A percentile compares a stretch with the other conserved stretches of the same genome.
These are phyloP conservation scores for Leptinotarsa rubiginosa DNA, from an alignment of 2,888 invertebrate genomes.

Conservation along the genomic window DNA sequence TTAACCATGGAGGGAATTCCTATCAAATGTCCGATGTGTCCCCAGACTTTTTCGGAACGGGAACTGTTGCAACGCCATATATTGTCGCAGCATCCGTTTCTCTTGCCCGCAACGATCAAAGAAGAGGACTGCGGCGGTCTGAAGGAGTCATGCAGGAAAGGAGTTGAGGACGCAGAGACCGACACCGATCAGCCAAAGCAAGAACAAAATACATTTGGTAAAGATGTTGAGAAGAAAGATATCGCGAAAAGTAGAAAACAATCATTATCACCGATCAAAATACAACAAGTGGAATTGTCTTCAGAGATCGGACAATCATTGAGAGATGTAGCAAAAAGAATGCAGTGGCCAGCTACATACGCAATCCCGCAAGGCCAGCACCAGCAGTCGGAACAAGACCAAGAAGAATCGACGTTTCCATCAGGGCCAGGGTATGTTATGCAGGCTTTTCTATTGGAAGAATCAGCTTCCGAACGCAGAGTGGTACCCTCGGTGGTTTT, in stretches of 20 bases:
- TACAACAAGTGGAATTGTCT: constrained; percentile 56
- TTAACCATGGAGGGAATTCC: constrained; percentile 58
- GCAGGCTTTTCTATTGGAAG: constrained; percentile 92
- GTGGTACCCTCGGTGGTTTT: constrained; percentile 94
- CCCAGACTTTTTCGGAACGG: constrained; percentile 70
- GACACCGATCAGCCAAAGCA: constrained; percentile 25
- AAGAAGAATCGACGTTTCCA: constrained; percentile 44
- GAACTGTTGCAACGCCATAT: constrained; percentile 74
- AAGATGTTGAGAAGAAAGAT: constrained; percentile 1
- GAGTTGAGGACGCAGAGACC: constrained; percentile 53
- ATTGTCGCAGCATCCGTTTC: constrained; percentile 71
- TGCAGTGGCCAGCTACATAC: constrained; percentile 73
- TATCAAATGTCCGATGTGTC: constrained; percentile 73
- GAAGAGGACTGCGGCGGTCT: constrained; percentile 56
- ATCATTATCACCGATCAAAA: constrained; percentile 49
- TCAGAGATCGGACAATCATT: constrained; percentile 68
- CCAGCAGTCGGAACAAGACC: constrained; percentile 55
- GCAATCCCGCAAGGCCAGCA: constrained; percentile 70
- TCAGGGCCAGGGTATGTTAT: constrained; percentile 74
- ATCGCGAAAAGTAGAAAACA: constrained; percentile 29
- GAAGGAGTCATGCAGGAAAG: constrained; percentile 35
- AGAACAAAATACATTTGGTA: constrained; percentile 39
- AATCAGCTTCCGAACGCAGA: constrained; percentile 68
- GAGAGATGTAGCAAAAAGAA: constrained; percentile 69
- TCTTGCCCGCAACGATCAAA: constrained; percentile 63